Base-by-base conservation (phyloP, 2,888 invertebrate genomes). In the Stramonita haemastoma region DNA sequence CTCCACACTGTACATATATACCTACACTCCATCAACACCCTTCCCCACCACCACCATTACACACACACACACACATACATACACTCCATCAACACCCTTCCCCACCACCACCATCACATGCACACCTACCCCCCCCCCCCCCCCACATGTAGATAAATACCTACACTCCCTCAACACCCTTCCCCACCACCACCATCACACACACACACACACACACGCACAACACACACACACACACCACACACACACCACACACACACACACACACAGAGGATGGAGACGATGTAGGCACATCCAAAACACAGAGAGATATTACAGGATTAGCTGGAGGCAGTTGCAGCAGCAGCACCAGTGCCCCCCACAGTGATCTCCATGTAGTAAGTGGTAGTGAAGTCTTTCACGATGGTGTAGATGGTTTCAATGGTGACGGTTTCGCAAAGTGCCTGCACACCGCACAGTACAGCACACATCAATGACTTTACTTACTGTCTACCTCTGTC, bases 351-450 rank as follows among this genome's bases (percentile, higher is more conserved):
- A 46, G 46, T 56, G 57, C 57, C 84, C 26, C 83, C 34, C 6
- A 89, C 83, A 34, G 85, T 85, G 77, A 84, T 92, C 84, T 95
- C 94, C 89, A 94, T 90, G 26, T 94, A 93, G 91, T 94, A 95
- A 26, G 93, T 92, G 79, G 92, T 91, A 29, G 94, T 92, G 32
- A 94, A 91, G 81, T 94, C 93, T 84, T 91, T 91, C 56, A 93
- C 93, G 57, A 95, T 94, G 79, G 91, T 91, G 89, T 93, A 92
- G 36, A 95, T 94, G 86, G 91, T 93, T 57, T 92, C 92, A 60
- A 94, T 89, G 70, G 92, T 92, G 22, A 94, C 91, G 84, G 94
- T 93, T 70, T 93, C 93, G 79, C 93, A 91, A 66, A 95, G 93
- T 0, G 94, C 94, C 95, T 95, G 92, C 92, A 93, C 84, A 89